Evolutionary conservation across 2,888 invertebrate genomes (phyloP).

Genomic region (Zygogramma bicolorata): DNA sequence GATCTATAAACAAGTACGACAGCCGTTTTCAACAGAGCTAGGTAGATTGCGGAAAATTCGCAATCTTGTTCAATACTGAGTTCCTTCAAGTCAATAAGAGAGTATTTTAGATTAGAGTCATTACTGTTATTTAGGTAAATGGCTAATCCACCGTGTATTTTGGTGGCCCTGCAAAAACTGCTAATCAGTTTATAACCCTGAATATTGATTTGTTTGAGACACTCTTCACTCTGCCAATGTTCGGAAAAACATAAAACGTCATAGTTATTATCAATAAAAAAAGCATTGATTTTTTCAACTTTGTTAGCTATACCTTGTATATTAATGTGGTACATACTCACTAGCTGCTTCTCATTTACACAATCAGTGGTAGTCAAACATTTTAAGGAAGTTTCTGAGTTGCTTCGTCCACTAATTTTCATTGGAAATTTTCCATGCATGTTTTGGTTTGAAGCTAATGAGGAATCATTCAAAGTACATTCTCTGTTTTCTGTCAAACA

Average conservation of each 20-base stretch:
- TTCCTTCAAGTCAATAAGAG: constrained; percentile 5
- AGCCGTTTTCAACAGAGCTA: background rate
- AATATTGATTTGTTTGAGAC: too few relatives aligned
- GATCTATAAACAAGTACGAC: too few relatives aligned
- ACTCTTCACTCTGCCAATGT: too few relatives aligned
- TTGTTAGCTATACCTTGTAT: constrained; percentile 4
- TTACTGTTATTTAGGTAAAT: constrained; percentile 11
- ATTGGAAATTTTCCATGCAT: background rate
- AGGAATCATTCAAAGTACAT: too few relatives aligned
- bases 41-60: background rate
- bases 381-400: background rate
- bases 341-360: background rate
- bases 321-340: background rate
- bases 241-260: too few relatives aligned
- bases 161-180: background rate
- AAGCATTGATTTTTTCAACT: too few relatives aligned
- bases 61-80: background rate
- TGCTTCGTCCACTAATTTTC: background rate
- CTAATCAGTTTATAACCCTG: too few relatives aligned
- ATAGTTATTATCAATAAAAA: too few relatives aligned
- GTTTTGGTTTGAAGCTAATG: too few relatives aligned
- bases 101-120: background rate
- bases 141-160: background rate
- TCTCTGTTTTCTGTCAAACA: background rate
- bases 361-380: background rate